phyloP scores from a whole-genome alignment of 2,888 invertebrate species.

The Parnassius smintheus region DNA sequence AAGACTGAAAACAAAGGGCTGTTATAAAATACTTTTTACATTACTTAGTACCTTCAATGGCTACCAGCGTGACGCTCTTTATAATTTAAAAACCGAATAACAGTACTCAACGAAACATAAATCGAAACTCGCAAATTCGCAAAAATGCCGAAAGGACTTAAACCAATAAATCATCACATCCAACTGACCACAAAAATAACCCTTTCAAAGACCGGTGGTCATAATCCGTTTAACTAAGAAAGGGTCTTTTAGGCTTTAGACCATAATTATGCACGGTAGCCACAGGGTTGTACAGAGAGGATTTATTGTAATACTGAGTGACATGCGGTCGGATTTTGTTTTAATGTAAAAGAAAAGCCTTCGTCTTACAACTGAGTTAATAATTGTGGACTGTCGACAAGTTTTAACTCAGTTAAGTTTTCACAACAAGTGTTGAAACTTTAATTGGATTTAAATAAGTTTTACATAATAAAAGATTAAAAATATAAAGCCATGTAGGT shows the following conservation, averaged over 20 bases:
- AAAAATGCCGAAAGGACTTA: constrained; percentile 4
- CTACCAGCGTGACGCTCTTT: not conserved
- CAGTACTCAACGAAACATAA: constrained; percentile 6
- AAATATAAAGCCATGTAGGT: too few species aligned
- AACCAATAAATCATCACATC: constrained; percentile 2
- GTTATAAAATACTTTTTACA: not conserved
- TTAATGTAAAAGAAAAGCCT: not conserved
- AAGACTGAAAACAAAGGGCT: too few species aligned
- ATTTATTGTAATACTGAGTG: not conserved
- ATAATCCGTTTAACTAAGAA: constrained; percentile 17
- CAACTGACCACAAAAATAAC: not conserved
- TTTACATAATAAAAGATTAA: too few species aligned
- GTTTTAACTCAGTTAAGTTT: not conserved
- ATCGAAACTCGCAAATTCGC: constrained; percentile 5
- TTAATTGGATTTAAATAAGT: not conserved
- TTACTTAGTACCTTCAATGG: not conserved
- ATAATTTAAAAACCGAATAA: not conserved
- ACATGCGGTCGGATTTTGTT: not conserved
- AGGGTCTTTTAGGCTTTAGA: not conserved
- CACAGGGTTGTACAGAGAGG: not conserved
- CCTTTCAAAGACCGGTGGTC: constrained; percentile 16
- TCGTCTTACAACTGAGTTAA: not conserved
- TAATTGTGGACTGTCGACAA: not conserved
- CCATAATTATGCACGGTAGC: constrained; percentile 6
- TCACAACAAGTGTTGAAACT: not conserved